Base-by-base conservation (phyloP, 1,140 invertebrate genomes). In the Aphaenogaster rudis region DNA sequence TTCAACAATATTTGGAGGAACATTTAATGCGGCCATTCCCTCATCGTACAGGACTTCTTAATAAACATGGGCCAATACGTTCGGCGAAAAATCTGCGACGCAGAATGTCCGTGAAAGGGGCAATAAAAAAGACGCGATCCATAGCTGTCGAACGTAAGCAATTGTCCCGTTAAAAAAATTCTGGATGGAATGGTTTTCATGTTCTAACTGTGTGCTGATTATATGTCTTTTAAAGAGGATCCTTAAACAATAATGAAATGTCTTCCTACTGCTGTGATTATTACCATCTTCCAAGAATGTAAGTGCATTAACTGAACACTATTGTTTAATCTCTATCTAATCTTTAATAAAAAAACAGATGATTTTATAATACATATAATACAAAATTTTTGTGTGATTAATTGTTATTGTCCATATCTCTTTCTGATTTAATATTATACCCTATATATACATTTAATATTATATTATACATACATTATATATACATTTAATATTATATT, bases 1-100 rank as follows among this genome's bases (percentile, higher is more conserved):
- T 99, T 6, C 97, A 98, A 91, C 97, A 97, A 91, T 99, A 99
- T 95, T 95, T 99, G 77, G 98, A 98, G 92, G 98, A 98, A 92
- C 97, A 98, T 92, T 93, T 98, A n/a, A 95, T 98, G 92, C 98
- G 98, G 89, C 97, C 97, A 50, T 97, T 98, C 74, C 97, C 97
- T 36, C 96, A 97, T 91, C 97, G 97, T 91, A 96, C 96, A 33
- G 97, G 96, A 84, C 96, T 98, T 84, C 95, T 98, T 33, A 96
- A 96, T 61, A 94, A 95, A 6, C 92, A 95, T 0, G 82, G 91
- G 5, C 92, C 87, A 13, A 59, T 96, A n/a, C 96, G 96, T 66
- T 96, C 96, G 21, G 94, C 95, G 0, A 95, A 96, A 78, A 96
- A 96, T 82, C 88, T 98, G 6, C 96, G 96, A 59, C 96, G 97